phyloP scores from a whole-genome alignment of 2,888 invertebrate species.

The Dynastes grantii region DNA sequence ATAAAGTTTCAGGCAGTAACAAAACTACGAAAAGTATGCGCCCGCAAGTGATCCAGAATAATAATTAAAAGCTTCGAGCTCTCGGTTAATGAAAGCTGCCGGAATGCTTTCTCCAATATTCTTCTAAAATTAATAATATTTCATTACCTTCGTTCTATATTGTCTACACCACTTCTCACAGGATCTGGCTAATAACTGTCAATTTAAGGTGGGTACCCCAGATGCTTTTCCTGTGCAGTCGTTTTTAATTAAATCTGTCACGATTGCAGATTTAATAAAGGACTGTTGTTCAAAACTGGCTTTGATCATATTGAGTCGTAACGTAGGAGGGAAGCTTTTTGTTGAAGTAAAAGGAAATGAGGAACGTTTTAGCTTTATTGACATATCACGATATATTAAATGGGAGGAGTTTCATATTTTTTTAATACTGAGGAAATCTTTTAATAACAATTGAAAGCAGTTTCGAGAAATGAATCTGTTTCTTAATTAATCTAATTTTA shows the following conservation, averaged over 20 bases:
- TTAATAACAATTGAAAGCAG: too few species aligned
- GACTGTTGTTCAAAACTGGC: background rate
- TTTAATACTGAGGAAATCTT: too few species aligned
- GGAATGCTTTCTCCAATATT: conserved; percentile 34
- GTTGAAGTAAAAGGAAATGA: background rate
- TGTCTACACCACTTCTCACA: conserved; percentile 28
- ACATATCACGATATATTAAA: too few species aligned
- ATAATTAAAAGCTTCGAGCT: conserved; percentile 28
- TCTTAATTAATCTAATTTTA: too few species aligned
- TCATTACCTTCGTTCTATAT: conserved; percentile 31
- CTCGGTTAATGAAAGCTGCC: conserved; percentile 29
- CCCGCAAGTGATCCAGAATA: conserved; percentile 14
- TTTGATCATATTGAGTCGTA: background rate
- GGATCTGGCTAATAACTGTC: conserved; percentile 33
- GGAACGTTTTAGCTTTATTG: too few species aligned
- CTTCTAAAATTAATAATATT: conserved; percentile 47
- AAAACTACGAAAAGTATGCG: conserved; percentile 4
- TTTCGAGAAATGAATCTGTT: too few species aligned
- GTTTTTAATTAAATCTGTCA: conserved; percentile 47
- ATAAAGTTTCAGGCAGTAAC: conserved; percentile 20
- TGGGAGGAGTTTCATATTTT: too few species aligned
- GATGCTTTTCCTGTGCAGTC: conserved; percentile 24
- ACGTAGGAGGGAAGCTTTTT: background rate
- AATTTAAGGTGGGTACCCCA: conserved; percentile 32
- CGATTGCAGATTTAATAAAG: conserved; percentile 42